These are phyloP conservation scores for Trachurus trachurus DNA, from an alignment of 2,797 vertebrate genomes.

Conservation along the genomic window DNA sequence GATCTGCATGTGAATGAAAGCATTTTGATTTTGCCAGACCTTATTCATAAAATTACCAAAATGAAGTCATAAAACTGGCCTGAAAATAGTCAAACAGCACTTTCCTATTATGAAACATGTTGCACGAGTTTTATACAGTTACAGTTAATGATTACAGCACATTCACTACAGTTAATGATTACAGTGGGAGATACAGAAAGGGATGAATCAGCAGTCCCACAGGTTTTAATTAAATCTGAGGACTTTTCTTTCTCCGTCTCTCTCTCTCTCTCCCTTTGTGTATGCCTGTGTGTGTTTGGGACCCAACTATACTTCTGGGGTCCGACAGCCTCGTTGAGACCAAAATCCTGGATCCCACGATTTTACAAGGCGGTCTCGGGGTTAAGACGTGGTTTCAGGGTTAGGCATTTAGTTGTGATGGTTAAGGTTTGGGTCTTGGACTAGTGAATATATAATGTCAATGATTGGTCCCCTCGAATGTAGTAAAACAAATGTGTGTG, in stretches of 20 bases:
- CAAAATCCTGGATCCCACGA: neutral
- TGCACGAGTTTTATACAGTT: constrained; percentile 17
- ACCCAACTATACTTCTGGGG: no score
- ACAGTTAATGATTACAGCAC: constrained; percentile 41
- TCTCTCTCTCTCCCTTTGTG: neutral
- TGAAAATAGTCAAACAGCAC: neutral
- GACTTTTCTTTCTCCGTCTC: constrained; percentile 18
- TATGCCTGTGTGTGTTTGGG: constrained; percentile 10
- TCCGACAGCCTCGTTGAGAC: no score
- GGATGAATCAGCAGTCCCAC: constrained; percentile 53
- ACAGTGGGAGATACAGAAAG: constrained; percentile 49
- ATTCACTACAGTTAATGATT: constrained; percentile 65
- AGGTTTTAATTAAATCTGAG: constrained; percentile 41
- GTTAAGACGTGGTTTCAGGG: neutral
- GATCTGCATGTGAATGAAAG: constrained; percentile 13
- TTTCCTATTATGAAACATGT: constrained; percentile 3
- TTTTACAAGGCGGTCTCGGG: no score
- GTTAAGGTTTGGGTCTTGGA: neutral
- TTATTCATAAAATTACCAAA: neutral
- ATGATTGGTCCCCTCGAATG: neutral
- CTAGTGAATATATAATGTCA: neutral
- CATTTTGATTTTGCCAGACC: neutral
- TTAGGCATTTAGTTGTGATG: neutral
- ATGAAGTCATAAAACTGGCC: neutral
- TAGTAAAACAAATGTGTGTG: constrained; percentile 16